Percentiles rank a stretch among this genome's conserved stretches.
Evolutionary conservation across 2,797 vertebrate species (phyloP).

Genomic region (Propithecus perrieri): DNA sequence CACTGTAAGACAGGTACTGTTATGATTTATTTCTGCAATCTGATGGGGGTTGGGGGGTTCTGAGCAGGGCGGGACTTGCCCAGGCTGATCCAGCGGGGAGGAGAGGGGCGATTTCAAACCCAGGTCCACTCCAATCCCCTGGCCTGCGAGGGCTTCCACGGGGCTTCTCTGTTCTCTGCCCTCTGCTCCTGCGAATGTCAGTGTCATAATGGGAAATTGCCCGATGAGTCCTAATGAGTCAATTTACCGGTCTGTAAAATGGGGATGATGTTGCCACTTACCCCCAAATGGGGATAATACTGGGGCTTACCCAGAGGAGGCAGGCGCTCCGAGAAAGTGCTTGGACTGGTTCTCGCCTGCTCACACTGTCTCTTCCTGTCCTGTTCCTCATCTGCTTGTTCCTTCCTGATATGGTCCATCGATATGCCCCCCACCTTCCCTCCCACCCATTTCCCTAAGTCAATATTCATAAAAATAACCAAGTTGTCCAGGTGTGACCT

Average conservation of each 20-base stretch:
- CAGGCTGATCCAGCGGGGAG: no score
- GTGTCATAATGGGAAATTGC: no score
- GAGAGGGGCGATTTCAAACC: not conserved
- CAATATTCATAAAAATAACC: not conserved
- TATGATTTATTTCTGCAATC: not conserved
- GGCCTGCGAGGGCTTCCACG: fast-evolving
- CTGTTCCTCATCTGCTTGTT: not conserved
- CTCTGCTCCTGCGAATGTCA: no score
- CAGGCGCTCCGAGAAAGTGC: fast-evolving
- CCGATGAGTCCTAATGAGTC: not conserved
- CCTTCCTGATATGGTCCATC: no score
- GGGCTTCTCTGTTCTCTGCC: no score
- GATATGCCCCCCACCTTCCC: no score
- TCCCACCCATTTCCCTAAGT: not conserved
- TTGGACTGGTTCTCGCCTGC: not conserved
- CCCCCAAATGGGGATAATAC: no score
- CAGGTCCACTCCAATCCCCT: not conserved
- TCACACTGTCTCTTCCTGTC: no score
- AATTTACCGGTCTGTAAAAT: not conserved
- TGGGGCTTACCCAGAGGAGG: not conserved
- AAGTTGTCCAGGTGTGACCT: not conserved
- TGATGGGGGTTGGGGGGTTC: not conserved
- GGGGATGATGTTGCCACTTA: not conserved
- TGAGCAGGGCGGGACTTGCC: no score
- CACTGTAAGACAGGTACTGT: no score